Base-by-base conservation (phyloP, 2,113 vertebrate species). In the Dendrocopos noguchii region DNA sequence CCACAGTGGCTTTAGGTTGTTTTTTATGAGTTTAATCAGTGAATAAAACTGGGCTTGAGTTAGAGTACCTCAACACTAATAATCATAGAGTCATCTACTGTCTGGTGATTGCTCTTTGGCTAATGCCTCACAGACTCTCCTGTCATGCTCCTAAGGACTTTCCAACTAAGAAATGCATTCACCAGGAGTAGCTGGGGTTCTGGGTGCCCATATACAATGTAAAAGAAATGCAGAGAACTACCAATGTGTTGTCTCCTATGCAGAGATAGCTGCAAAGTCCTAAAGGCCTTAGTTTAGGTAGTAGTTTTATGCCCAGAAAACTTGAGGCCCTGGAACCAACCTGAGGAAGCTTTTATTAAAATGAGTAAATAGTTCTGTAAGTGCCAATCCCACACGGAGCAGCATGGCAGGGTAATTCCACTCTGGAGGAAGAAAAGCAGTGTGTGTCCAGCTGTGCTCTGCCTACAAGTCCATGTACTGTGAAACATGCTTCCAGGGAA, bases 191-290 rank as follows among this genome's bases (percentile, higher is more conserved):
- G 61, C 31, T 61, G 77, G 13, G 12, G 33, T 47, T 55, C 67
- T 64, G 85, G 39, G 36, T 86, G 44, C 28, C 53, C 36, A 3
- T 36, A 15, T 33, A 47, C 39, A 50, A 1, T 5, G 18, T 39
- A 9, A 75, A 34, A 31, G 64, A 63, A 63, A 47, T 33, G 28
- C 36, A 66, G 55, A 55, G 72, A 72, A 1, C 66, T 68, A 42
- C 57, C 44, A 1, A 2, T 1, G 10, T 10, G 1, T 28, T 24
- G 9, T 61, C 31, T 83, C 46, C 56, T 61, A 18, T 1, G 0
- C 44, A 39, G 56, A 64, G 68, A 16, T 9, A 25, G 34, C 5
- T 84, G 50, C 24, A 24, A 3, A 3, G 1, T 25, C 67, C 60
- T 65, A 61, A 80, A 77, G 72, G 50, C n/a, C 28, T 39, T 64